A percentile compares a stretch with the other conserved stretches of the same genome.
Evolutionary conservation across 2,797 vertebrate species (phyloP).

Genomic region (Chaetodon trifasciatus): DNA sequence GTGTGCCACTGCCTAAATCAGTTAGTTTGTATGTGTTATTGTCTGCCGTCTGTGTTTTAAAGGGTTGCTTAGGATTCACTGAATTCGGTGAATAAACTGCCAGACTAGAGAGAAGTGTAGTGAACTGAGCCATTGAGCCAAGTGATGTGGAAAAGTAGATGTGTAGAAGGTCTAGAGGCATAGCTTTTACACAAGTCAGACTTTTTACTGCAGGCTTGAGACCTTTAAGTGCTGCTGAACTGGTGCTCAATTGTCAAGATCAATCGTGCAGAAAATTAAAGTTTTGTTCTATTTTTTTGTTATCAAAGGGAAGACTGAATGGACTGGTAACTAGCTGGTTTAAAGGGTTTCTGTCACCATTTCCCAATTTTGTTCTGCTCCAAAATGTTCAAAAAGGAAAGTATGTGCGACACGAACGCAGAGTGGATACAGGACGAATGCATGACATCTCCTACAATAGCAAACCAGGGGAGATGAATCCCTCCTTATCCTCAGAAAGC

Average conservation of each 20-base stretch:
- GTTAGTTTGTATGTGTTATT: too few relatives aligned
- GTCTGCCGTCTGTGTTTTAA: too few relatives aligned
- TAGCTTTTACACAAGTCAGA: slow-evolving; percentile 8
- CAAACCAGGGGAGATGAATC: background rate
- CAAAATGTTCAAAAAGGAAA: background rate
- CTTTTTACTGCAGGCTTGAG: slow-evolving; percentile 23
- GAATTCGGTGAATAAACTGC: background rate
- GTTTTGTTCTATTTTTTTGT: slow-evolving; percentile 58
- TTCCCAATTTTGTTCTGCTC: background rate
- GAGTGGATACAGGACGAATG: background rate
- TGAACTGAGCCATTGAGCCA: background rate
- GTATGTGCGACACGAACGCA: background rate
- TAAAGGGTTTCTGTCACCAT: slow-evolving; percentile 29
- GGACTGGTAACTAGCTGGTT: slow-evolving; percentile 19
- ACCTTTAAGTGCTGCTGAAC: slow-evolving; percentile 44
- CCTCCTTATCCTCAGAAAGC: background rate
- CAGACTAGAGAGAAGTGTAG: background rate
- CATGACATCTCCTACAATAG: background rate
- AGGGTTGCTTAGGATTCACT: too few relatives aligned
- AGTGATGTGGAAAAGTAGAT: slow-evolving; percentile 21
- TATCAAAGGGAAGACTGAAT: slow-evolving; percentile 14
- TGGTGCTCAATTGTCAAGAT: slow-evolving; percentile 23
- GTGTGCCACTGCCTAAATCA: too few relatives aligned
- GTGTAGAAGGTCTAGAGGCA: slow-evolving; percentile 16
- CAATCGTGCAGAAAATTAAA: slow-evolving; percentile 64